Evolutionary conservation across 2,888 invertebrate species (phyloP), one percentile per base, ranked within the genome.

Genomic region (Melitaea athalia): DNA sequence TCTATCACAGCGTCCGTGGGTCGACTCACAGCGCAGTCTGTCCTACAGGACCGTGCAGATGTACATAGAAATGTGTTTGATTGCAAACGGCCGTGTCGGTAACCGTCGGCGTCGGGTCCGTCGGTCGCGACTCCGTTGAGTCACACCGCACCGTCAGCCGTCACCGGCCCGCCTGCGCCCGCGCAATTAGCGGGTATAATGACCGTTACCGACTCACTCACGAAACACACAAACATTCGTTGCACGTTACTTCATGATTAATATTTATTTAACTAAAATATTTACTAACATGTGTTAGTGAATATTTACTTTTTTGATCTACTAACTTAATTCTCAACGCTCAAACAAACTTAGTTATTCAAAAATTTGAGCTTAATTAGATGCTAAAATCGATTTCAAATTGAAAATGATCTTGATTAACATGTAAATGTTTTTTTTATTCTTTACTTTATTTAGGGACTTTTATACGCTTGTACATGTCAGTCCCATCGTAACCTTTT

Each of bases 41-140:
- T 84, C 82, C 24, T 24, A 24, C 24, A 24, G 24, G 82, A 82
- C 81, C 82, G 42, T 80, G 82, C 84, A 85, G 83, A 83, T 85
- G 84, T 83, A 73, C 73, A 67, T 71, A 61, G 62, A 68, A 73
- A 72, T 67, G 66, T 69, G 68, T 69, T 70, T 68, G 66, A 69
- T 68, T 63, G 63, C 72, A 68, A 70, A 69, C 69, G 67, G 66
- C 67, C 57, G 63, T 70, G 61, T 63, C 70, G 60, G 65, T 67
- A 38, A 38, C 38, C 38, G 38, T 57, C 69, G 67, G 55, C 38
- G 38, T 57, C 24, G 24, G 3, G 24, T 24, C 38, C 38, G 38
- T 57, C 69, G 67, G 50, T 55, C 70, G 59, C 52, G 24, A 3
- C 38, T 38, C n/a, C 47, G 63, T 49, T 33, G 53, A 31, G 53